Evolutionary conservation across 2,888 invertebrate genomes (phyloP).

Genomic region (Parasteatoda lunata): DNA sequence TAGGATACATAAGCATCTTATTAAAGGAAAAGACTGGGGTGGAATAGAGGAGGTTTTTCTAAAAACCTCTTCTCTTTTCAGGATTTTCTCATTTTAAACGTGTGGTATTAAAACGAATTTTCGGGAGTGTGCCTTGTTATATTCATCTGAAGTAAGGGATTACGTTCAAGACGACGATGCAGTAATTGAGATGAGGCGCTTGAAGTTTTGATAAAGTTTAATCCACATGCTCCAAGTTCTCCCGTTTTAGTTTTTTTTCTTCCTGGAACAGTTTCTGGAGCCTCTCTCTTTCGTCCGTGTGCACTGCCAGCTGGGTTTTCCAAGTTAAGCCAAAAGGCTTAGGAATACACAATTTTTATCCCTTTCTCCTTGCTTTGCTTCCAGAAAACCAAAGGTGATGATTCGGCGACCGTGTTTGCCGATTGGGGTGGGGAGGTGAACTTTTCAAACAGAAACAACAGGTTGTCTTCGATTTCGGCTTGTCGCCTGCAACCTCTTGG

Average conservation of each 20-base stretch:
- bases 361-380: slow-evolving; percentile 21
- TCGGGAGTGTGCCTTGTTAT: slow-evolving; percentile 45
- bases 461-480: background rate
- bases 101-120: slow-evolving; percentile 59
- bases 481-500: background rate
- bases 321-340: slow-evolving; percentile 57
- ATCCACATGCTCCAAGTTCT: slow-evolving; percentile 41
- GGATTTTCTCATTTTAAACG: slow-evolving; percentile 53
- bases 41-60: slow-evolving; percentile 17
- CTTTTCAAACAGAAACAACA: slow-evolving; percentile 15
- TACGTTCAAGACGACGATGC: slow-evolving; percentile 25
- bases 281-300: background rate
- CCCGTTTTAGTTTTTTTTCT: slow-evolving; percentile 11
- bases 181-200: slow-evolving; percentile 42
- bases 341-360: slow-evolving; percentile 52
- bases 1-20: slow-evolving; percentile 57
- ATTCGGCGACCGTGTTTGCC: slow-evolving; percentile 30
- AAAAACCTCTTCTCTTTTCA: slow-evolving; percentile 11
- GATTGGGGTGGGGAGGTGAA: background rate
- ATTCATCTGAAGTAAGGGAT: slow-evolving; percentile 36
- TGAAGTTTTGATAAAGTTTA: slow-evolving; percentile 49
- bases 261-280: background rate
- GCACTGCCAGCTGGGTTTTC: slow-evolving; percentile 40
- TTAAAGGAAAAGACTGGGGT: slow-evolving; percentile 28
- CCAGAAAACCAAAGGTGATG: slow-evolving; percentile 18